Base-by-base conservation (phyloP, 2,113 vertebrate genomes). In the Microcebus griseorufus region DNA sequence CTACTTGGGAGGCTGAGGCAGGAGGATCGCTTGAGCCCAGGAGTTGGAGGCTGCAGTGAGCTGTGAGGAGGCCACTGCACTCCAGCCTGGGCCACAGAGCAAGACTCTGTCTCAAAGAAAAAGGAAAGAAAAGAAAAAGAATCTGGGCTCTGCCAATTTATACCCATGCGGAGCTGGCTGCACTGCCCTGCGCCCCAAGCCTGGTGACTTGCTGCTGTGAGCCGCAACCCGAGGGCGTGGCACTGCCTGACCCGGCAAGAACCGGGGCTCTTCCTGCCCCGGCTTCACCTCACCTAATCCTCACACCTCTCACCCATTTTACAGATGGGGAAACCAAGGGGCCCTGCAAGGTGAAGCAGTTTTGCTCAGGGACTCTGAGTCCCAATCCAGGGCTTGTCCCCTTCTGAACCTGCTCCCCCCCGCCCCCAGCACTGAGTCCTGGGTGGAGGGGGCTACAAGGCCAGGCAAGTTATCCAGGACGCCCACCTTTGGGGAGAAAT, bases 201-300 rank as follows among this genome's bases (percentile, higher is more conserved):
- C 94, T 18, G 70, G 13, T 13, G 34, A 16, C 39, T 10, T 45
- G n/a, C 34, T 17, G 27, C 34, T 17, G 27, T 27, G 27, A 64
- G 18, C 34, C 45, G 32, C 27, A 23, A 23, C 16, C 10, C 10
- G 39, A 93, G 78, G 79, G 27, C 1, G 13, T 53, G 39, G 39
- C 5, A 0, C 0, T 22, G 34, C 4, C 3, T 17, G n/a, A 0
- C 51, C n/a, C 2, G 60, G 23, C n/a, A 22, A 6, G 9, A 58
- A 73, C 22, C 23, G 32, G 25, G 32, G 37, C 6, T 72, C 79
- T 78, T 2, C 17, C 12, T 3, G 45, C 48, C 29, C 17, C 0
- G 13, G 39, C 14, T 75, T 69, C 14, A 18, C 34, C 34, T 22
- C 27, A 51, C 11, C 23, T 37, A 25, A 51, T 65, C 70, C 70